Evolutionary conservation across 2,113 vertebrate species (phyloP), one percentile per base, ranked within the genome.

Genomic region (Boulengeromyrus knoepffleri): DNA sequence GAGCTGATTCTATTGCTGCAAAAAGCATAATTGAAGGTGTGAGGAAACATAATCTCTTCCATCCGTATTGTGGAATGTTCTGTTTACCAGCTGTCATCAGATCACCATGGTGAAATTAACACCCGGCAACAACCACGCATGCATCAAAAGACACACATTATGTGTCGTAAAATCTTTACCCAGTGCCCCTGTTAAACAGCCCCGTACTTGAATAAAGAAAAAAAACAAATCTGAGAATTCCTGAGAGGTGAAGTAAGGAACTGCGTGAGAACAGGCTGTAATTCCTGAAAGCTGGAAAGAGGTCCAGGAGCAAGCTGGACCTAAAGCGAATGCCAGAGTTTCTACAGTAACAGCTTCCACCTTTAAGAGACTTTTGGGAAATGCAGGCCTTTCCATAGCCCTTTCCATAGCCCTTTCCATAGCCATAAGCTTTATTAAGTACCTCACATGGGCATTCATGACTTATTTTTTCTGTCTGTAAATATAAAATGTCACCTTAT

Each of bases 221-320:
- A 52, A 88, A 49, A 88, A 70, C 88, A 27, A 88, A 88, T 74
- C n/a, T 74, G 39, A 31, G 45, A 70, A 88, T 88, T 88, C 88
- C 88, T 70, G 36, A 70, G 58, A 10, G 62, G 24, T 88, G 88
- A 88, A 49, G 88, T 88, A 88, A 88, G 58, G n/a, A n/a, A 31
- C 88, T 70, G 42, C 45, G 49, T 46, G 88, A 47, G 88, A 88
- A 58, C 39, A 46, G 88, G 42, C 56, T 88, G 42, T 88, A 70
- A 74, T 70, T 88, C 58, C 88, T 86, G 45, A 47, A 86, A 86
- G 47, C 47, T 50, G 47, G 24, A 50, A 50, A 50, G 24, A 47
- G 46, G 46, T 50, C 10, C 24, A 2, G 24, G 47, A 86, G n/a
- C 45, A 24, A 86, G 10, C n/a, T 50, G 84, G 84, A 86, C 84